These are phyloP conservation scores for Acheta domesticus DNA, from an alignment of 2,888 invertebrate genomes.

Conservation along the genomic window DNA sequence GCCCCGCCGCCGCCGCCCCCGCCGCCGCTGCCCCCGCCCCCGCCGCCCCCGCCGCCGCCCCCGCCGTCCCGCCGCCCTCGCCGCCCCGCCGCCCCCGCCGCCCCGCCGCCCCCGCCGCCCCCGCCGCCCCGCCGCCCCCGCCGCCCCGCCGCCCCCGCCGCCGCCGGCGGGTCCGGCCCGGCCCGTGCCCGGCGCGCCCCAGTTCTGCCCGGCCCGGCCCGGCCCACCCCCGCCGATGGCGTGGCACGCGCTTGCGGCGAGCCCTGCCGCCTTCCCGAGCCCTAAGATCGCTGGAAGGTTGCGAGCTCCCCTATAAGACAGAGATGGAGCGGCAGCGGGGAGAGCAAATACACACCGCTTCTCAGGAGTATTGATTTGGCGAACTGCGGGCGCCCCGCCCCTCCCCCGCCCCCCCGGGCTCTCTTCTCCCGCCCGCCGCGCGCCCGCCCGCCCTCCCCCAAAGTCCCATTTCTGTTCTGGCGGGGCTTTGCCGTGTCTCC, in stretches of 20 bases:
- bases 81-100: neutral
- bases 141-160: neutral
- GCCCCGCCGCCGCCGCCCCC: neutral
- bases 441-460: neutral
- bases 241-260: neutral
- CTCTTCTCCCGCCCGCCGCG: no score
- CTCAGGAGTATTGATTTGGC: slow-evolving; percentile 18
- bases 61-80: no score
- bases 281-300: neutral
- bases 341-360: slow-evolving; percentile 18
- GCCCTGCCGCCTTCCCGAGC: neutral
- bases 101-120: neutral
- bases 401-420: neutral
- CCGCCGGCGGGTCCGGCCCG: neutral
- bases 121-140: no score
- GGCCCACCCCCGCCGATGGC: neutral
- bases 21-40: neutral
- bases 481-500: neutral
- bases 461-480: neutral
- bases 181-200: neutral
- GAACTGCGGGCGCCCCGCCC: neutral
- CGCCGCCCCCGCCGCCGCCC: neutral
- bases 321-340: neutral
- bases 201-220: neutral
- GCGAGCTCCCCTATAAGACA: neutral